phyloP scores from a whole-genome alignment of 2,797 vertebrate genomes.

The Sphenopsis melanotis region DNA sequence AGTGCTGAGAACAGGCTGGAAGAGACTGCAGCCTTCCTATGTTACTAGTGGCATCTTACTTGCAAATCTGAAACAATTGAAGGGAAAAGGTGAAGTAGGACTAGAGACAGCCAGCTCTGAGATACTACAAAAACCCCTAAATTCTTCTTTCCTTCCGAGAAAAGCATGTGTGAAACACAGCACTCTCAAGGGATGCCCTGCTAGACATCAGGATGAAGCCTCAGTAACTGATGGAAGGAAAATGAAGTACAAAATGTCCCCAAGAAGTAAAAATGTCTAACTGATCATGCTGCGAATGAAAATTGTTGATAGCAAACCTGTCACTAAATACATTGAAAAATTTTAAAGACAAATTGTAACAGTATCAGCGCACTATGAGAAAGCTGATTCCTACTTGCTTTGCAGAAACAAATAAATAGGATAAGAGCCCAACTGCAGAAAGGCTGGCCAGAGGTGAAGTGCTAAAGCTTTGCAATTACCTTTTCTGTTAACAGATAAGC shows the following conservation, averaged over 20 bases:
- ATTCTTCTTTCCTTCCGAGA: not conserved
- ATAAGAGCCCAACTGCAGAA: not conserved
- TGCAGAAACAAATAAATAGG: not conserved
- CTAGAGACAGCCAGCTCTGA: not conserved
- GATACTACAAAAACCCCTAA: not conserved
- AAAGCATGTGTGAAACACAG: not conserved
- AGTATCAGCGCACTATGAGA: not conserved
- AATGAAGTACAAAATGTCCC: not conserved
- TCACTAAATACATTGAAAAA: not conserved
- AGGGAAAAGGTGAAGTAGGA: not conserved
- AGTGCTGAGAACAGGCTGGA: conserved; percentile 25
- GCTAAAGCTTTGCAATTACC: not conserved
- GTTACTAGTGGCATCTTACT: not conserved
- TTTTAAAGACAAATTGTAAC: not conserved
- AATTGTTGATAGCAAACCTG: not conserved
- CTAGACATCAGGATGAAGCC: not conserved
- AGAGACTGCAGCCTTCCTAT: not conserved
- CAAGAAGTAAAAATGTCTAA: not conserved
- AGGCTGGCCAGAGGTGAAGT: not conserved
- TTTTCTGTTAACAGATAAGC: not conserved
- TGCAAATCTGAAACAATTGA: conserved; percentile 26
- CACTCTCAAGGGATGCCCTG: not conserved
- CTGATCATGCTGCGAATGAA: not conserved
- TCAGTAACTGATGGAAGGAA: not conserved
- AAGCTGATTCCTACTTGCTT: not conserved